Base-by-base conservation (phyloP, 2,888 invertebrate species). In the Sarcophaga carnaria region DNA sequence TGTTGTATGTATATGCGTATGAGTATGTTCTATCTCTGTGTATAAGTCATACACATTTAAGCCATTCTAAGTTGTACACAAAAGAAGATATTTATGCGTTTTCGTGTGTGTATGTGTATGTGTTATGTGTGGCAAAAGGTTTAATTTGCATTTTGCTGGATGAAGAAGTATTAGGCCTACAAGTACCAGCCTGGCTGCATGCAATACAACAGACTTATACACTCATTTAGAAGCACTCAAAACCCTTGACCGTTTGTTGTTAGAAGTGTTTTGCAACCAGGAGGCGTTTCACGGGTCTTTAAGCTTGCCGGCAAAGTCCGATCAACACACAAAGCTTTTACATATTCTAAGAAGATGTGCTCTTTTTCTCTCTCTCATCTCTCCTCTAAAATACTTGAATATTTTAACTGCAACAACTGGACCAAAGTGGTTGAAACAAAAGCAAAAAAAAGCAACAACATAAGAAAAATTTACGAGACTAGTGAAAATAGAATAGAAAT, bases 161-260 rank as follows among this genome's bases (percentile, higher is more conserved):
- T 37, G 47, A 22, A 54, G 17, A 25, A 12, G 62, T 22, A 22
- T 27, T 60, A 60, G 47, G 47, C 66, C 67, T 14, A 54, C 49
- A 59, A 54, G 49, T 62, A 69, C 27, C 62, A 81, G 75, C 49
- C 69, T 71, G n/a, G 6, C 47, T 75, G 54, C 37, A 25, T 8
- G 20, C 45, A 45, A 8, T 27, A 22, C 6, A 60, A 45, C 37
- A 12, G 4, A 12, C 45, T 22, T 12, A 54, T 27, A 54, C 22
- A 25, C 14, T 22, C 45, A 67, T 25, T 14, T 14, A 5, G n/a
- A 6, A 54, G n/a, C 27, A 59, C n/a, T 10, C 25, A 22, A 27
- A 60, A 64, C 59, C 75, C 79, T 84, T 80, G 83, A 62, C 83
- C 83, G 70, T 66, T 84, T 25, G 27, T 62, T 62, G 10, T 4